Conservation (phyloP, 2,888 invertebrate genomes). For the Anarsia innoxiella region DNA sequence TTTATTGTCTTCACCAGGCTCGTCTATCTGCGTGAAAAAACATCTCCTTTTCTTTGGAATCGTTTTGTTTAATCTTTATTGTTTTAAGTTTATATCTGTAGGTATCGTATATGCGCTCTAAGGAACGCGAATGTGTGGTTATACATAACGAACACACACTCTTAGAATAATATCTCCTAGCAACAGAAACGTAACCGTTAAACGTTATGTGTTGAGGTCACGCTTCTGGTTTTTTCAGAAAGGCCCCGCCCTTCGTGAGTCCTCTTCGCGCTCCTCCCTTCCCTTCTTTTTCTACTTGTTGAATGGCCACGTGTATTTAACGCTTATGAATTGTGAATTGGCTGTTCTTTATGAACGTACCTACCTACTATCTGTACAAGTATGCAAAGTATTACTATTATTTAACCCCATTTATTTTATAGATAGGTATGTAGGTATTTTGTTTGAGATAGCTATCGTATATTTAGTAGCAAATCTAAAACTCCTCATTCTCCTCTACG, state of each 20-base stretch:
- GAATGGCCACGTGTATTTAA: constrained; percentile 52
- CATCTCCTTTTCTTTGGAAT: constrained; percentile 44
- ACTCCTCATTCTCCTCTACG: too few relatives aligned
- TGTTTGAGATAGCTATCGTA: too few relatives aligned
- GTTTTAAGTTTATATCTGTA: constrained; percentile 40
- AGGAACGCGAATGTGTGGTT: constrained; percentile 25
- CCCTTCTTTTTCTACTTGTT: constrained; percentile 59
- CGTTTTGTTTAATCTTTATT: constrained; percentile 37
- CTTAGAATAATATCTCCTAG: constrained; percentile 51
- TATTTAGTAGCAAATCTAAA: too few relatives aligned
- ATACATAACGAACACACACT: constrained; percentile 45
- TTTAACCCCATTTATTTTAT: too few relatives aligned
- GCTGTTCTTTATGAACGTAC: too few relatives aligned
- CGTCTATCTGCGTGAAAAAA: constrained; percentile 52
- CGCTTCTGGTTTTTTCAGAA: constrained; percentile 58
- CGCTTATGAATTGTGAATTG: constrained; percentile 52
- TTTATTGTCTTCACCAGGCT: constrained; percentile 60
- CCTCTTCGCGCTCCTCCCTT: constrained; percentile 67
- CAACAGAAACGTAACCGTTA: constrained; percentile 58
- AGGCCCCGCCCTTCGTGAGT: constrained; percentile 57
- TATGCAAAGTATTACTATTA: too few relatives aligned
- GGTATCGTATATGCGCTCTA: constrained; percentile 27
- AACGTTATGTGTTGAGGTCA: constrained; percentile 51
- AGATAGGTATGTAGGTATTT: too few relatives aligned
- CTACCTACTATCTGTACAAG: too few relatives aligned